Evolutionary conservation across 2,797 vertebrate species (phyloP), one percentile per base, ranked within the genome.

Genomic region (Anguilla marmorata): DNA sequence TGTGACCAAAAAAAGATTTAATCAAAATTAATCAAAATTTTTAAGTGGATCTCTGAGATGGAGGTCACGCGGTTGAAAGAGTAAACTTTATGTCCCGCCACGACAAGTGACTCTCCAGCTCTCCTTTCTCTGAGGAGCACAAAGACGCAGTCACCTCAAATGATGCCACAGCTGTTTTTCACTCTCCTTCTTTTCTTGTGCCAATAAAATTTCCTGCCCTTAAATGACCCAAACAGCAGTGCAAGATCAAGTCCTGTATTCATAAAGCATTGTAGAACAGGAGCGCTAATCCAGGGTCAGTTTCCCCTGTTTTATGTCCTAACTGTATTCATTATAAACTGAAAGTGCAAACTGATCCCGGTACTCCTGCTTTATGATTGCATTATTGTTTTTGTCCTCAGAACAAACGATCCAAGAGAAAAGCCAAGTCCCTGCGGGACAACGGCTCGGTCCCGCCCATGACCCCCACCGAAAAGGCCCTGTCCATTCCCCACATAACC

Each of bases 401-500:
- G 97, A 96, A 92, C 93, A 97, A 92, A 93, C 95, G 94, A 86
- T 91, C 91, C 91, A 98, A 96, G 91, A 96, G 94, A 90, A 96
- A 96, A 91, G 86, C 95, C 72, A 98, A 97, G 93, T 88, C 90
- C 27, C 87, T 93, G 69, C 93, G 94, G 88, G 96, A 96, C 41
- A 96, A 96, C 9, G 93, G 95, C 41, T 95, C 96, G 1, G 90
- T 96, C 88, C 92, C 94, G 2, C 87, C 90, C 41, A 92, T 93
- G 88, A 94, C 91, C 19, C 58, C 90, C 3, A 93, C 93, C 56
- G 97, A 97, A 74, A 94, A 95, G 52, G 92, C 94, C 1, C 89
- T 97, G 66, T 95, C 97, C 6, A 90, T 98, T 90, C 97, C 97
- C 41, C 97, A 97, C 88, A 98, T 98, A 93, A 97, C 96, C 33